phyloP scores from a whole-genome alignment of 2,797 vertebrate species.

The Eurystomus glaucurus region DNA sequence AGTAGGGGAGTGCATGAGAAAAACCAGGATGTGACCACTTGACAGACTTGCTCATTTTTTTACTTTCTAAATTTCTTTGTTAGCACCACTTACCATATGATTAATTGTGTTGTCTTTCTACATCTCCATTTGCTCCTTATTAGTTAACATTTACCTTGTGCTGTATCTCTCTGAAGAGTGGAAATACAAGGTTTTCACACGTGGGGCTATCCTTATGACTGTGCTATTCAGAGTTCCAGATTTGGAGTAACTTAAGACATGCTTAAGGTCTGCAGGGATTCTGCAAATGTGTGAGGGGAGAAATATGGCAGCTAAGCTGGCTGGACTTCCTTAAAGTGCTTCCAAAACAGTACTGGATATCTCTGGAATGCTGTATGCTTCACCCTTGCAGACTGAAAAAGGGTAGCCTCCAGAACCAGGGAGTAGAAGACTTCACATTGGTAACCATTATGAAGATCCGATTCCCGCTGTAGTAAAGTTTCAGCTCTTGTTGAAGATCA shows the following conservation, averaged over 20 bases:
- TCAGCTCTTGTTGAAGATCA: neutral
- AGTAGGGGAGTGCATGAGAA: neutral
- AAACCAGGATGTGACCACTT: neutral
- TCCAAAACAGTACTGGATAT: fast-evolving
- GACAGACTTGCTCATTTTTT: neutral
- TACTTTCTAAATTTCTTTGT: neutral
- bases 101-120: neutral
- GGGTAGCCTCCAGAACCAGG: neutral
- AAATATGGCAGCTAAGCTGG: neutral
- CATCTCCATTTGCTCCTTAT: neutral
- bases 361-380: neutral
- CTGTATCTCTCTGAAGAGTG: neutral
- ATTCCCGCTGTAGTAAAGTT: neutral
- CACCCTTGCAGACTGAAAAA: neutral
- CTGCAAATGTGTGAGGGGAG: neutral
- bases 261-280: neutral
- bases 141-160: neutral
- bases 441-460: neutral
- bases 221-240: neutral
- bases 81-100: neutral
- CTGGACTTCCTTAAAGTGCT: neutral
- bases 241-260: neutral
- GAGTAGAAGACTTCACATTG: neutral
- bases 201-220: neutral
- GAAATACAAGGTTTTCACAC: neutral